Evolutionary conservation across 2,797 vertebrate species (phyloP), one percentile per base, ranked within the genome.

Genomic region (Ciconia nigra): DNA sequence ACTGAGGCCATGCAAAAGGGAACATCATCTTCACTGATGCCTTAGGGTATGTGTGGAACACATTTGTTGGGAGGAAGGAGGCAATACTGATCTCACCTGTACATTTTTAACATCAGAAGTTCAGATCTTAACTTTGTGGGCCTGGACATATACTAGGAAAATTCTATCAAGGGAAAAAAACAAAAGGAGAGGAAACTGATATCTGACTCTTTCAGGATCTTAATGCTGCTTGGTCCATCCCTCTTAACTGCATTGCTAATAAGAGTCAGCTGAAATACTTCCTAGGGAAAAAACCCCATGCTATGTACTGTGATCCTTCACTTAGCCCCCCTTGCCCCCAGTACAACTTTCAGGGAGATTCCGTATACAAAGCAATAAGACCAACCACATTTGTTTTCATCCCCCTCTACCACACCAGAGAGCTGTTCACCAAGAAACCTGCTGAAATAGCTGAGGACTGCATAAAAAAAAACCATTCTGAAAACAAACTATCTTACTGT

Each of bases 281-380:
- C 33, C 54, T 26, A 44, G 31, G 3, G 18, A 20, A 46, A 83
- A 22, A 39, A 39, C 4, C 37, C 11, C 14, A 35, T 2, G 13
- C 21, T 41, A 20, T 2, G 15, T 24, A 13, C 31, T 39, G 15
- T 8, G 49, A 69, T 14, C 39, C 42, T 70, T 39, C 10, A 5
- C 1, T 2, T 44, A 7, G 0, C 1, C 3, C 2, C 28, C 7
- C 5, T 24, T 6, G 1, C 2, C 15, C n/a, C 28, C 24, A 13
- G 13, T 3, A 51, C 39, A 55, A 17, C 54, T 79, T 73, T 51
- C 29, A 62, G 59, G 51, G 70, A 59, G 15, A 41, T 55, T 15
- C 49, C 0, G 0, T 25, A 37, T n/a, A 58, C 42, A 84, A 61
- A 25, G 13, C n/a, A 89, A 52, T 11, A 49, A 39, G 41, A 42